phyloP scores from a whole-genome alignment of 2,888 invertebrate genomes.

The Adelognathus sp. region DNA sequence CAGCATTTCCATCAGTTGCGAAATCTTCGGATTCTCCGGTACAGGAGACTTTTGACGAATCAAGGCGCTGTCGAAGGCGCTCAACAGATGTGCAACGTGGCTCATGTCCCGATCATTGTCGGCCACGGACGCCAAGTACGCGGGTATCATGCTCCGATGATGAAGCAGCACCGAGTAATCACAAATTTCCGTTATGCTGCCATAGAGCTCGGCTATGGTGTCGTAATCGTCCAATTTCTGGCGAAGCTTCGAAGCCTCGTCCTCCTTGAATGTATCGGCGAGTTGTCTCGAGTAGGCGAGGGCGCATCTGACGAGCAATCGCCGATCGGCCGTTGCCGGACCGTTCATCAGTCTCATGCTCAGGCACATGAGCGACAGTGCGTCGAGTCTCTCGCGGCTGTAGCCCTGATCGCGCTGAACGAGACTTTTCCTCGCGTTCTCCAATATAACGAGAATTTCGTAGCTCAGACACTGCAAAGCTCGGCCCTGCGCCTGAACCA shows the following conservation, averaged over 20 bases:
- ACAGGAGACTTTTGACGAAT: slow-evolving; percentile 64
- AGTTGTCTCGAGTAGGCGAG: slow-evolving; percentile 84
- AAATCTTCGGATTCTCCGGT: slow-evolving; percentile 60
- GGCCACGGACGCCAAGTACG: slow-evolving; percentile 72
- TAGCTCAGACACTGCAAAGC: slow-evolving; percentile 91
- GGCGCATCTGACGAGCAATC: slow-evolving; percentile 86
- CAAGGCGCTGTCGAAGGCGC: slow-evolving; percentile 74
- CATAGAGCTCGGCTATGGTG: slow-evolving; percentile 72
- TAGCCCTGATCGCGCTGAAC: slow-evolving; percentile 74
- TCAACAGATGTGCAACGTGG: slow-evolving; percentile 74
- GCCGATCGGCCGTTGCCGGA: slow-evolving; percentile 85
- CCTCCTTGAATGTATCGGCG: slow-evolving; percentile 76
- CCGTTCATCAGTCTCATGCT: slow-evolving; percentile 77
- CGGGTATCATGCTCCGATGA: slow-evolving; percentile 77
- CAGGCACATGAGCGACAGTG: slow-evolving; percentile 73
- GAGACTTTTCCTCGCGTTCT: slow-evolving; percentile 84
- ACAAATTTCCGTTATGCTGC: slow-evolving; percentile 68
- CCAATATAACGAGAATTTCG: slow-evolving; percentile 87
- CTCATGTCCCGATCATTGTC: slow-evolving; percentile 72
- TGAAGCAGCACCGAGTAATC: slow-evolving; percentile 77
- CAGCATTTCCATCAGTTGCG: slow-evolving; percentile 80
- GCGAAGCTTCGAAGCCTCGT: slow-evolving; percentile 83
- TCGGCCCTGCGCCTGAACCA: slow-evolving; percentile 89
- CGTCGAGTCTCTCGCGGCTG: slow-evolving; percentile 75
- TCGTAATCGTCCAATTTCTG: slow-evolving; percentile 81